Evolutionary conservation across 1,140 invertebrate species (phyloP), one percentile per base, ranked within the genome.

Genomic region (Anoplophora glabripennis): DNA sequence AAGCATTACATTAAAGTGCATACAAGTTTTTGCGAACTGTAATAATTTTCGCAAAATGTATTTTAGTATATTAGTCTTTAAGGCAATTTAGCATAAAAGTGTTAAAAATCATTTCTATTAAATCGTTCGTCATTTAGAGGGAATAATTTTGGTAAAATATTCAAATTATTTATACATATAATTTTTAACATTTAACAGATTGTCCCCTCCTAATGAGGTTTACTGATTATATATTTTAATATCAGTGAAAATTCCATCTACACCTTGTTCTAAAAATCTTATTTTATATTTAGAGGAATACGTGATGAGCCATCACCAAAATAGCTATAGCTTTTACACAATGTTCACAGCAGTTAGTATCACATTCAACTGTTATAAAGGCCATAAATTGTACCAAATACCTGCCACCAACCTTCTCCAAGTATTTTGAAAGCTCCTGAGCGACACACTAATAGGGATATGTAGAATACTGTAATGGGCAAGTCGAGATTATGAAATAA

Each of bases 261-360:
- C 21, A 28, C 21, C 21, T 28, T 28, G 5, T 3, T 28, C 21
- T 28, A 28, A 28, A 28, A 28, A 28, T 28, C 21, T 28, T 5
- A 28, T 5, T 28, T 28, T 28, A 5, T 28, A 2, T 28, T 28
- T 28, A 46, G 10, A 46, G 11, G 44, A 11, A 18, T 21, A 46
- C 15, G 44, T 21, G 28, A 46, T 46, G 44, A 17, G 44, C 44
- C 44, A 46, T 21, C 12, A 46, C 44, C 44, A 14, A 14, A 40
- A 40, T 3, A n/a, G 38, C 21, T 28, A 28, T 28, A 28, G 5
- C 21, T 3, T 28, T 28, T 28, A 3, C 21, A 28, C 5, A 5
- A 3, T 28, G 21, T 28, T 28, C 21, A 28, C 21, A 28, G 21
- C 21, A 28, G 21, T 28, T 28, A 28, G 21, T 28, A 28, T 3